Percentiles rank a stretch among this genome's conserved stretches.
Conservation (phyloP, 2,113 vertebrate species). For the Pristiophorus japonicus region DNA sequence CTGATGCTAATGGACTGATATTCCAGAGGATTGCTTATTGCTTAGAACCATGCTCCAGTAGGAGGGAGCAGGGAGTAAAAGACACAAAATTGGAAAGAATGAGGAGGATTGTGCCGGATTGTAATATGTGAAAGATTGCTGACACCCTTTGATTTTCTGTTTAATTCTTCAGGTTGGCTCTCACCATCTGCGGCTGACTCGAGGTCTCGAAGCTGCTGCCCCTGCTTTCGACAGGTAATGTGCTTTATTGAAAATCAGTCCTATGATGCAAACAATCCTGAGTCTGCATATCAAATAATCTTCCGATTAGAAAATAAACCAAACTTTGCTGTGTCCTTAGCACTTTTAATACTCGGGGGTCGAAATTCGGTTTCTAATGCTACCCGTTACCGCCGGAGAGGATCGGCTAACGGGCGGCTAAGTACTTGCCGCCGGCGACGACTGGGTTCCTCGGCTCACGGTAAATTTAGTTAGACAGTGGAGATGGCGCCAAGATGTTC, state of each 20-base stretch:
- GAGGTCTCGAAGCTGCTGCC: conserved; percentile 69
- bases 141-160: neutral
- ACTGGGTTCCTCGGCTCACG: no score
- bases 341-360: no score
- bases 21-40: no score
- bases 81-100: neutral
- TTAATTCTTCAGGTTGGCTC: conserved; percentile 60
- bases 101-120: neutral
- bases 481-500: no score
- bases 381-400: no score
- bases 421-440: no score
- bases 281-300: neutral
- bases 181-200: conserved; percentile 62
- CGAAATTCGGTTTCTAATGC: no score
- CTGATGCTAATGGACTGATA: no score
- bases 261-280: neutral
- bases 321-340: no score
- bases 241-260: neutral
- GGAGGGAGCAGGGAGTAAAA: neutral
- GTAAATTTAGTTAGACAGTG: no score
- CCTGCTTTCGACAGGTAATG: conserved; percentile 71
- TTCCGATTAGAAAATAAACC: neutral
- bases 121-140: neutral
- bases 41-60: no score
- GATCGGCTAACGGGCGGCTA: no score